Percentiles rank a stretch among this genome's conserved stretches.
phyloP scores from a whole-genome alignment of 1,140 invertebrate genomes.

The Drosophila nigrodunni region DNA sequence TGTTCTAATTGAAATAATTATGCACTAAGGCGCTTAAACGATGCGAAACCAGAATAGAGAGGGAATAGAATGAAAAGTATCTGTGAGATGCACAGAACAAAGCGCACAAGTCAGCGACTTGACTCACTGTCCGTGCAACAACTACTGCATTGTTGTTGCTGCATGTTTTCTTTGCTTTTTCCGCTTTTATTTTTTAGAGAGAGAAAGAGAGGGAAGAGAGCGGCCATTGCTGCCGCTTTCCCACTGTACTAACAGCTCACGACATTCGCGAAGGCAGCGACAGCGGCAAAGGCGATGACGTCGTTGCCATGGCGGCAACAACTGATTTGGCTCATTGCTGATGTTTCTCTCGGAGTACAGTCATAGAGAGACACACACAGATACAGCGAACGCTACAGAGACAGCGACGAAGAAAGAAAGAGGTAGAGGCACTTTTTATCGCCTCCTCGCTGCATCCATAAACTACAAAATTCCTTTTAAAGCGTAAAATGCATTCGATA shows the following conservation, averaged over 20 bases:
- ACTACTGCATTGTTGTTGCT: slow-evolving; percentile 54
- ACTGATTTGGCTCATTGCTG: slow-evolving; percentile 5
- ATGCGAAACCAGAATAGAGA: slow-evolving; percentile 2
- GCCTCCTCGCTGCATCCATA: slow-evolving; percentile 74
- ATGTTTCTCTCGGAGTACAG: slow-evolving; percentile 55
- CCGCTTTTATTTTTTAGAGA: slow-evolving; percentile 4
- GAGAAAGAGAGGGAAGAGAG: not conserved
- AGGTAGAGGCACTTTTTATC: slow-evolving; percentile 56
- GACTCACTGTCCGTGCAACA: slow-evolving; percentile 49
- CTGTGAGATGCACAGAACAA: slow-evolving; percentile 56
- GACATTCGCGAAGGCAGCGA: slow-evolving; percentile 6
- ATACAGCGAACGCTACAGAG: not conserved
- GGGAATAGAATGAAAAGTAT: slow-evolving; percentile 41
- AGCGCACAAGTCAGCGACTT: slow-evolving; percentile 56
- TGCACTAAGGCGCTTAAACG: slow-evolving; percentile 27
- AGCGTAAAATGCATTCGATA: slow-evolving; percentile 80
- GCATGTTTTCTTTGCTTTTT: slow-evolving; percentile 28
- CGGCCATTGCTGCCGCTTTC: slow-evolving; percentile 8
- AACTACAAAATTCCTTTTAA: slow-evolving; percentile 81
- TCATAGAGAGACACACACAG: slow-evolving; percentile 58
- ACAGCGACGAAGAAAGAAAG: slow-evolving; percentile 1
- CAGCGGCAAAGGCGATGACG: slow-evolving; percentile 59
- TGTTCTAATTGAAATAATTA: slow-evolving; percentile 58
- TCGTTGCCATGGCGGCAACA: slow-evolving; percentile 65
- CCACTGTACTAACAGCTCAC: not conserved